Base-by-base conservation (phyloP, 2,888 invertebrate species). In the Schizaphis graminum region DNA sequence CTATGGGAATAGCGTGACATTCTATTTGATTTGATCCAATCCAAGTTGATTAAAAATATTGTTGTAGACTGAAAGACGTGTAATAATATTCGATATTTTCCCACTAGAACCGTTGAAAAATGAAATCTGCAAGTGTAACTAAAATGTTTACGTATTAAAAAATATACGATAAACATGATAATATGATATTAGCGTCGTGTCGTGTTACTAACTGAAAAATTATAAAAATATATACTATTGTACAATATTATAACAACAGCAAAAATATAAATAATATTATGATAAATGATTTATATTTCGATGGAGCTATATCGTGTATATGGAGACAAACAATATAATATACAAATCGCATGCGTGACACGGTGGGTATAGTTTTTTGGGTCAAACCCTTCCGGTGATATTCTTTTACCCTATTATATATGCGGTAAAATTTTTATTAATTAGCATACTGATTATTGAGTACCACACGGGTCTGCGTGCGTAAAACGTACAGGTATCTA, bases 381-480 rank as follows among this genome's bases (percentile, higher is more conserved):
- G 77, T 77, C 77, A 77, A 77, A 77, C 35, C 77, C 8, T 77
- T 77, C 77, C 21, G 77, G 77, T 3, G 35, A 35, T 77, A 77
- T 77, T 77, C 77, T 77, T 77, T 77, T 77, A 41, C 77, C 77
- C 77, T 35, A 35, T 77, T 77, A 77, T 77, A 11, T 35, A 35
- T 77, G 35, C 77, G 35, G 35, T 35, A 77, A 8, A 77, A 77
- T 77, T 77, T 77, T 77, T 35, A 77, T 77, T 77, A 77, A 77
- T 77, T 77, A 77, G 77, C 35, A 77, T 77, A 77, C 35, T 77
- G 77, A 77, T 77, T 77, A 77, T 77, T 77, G 77, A 77, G 77
- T 35, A 35, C 35, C 35, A 5, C 21, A 21, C 8, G 21, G 77
- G 77, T 1, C 35, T 35, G 77, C 77, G 77, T 77, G 77, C 35